Evolutionary conservation across 2,113 vertebrate genomes (phyloP).

Genomic region (Eleginops maclovinus): DNA sequence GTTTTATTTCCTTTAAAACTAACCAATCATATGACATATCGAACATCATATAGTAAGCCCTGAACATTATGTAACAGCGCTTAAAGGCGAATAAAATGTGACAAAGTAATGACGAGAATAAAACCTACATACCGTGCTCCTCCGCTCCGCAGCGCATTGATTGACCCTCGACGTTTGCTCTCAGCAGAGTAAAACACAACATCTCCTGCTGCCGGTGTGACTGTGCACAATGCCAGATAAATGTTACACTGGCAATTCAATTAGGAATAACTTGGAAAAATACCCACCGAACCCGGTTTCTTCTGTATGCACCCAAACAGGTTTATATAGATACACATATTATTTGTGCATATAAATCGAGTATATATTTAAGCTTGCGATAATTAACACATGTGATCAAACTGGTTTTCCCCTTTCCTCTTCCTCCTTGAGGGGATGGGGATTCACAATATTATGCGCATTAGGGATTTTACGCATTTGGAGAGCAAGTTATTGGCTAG

Average conservation of each 20-base stretch:
- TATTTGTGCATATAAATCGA: background rate
- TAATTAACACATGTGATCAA: background rate
- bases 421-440: background rate
- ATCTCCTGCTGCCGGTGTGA: conserved; percentile 87
- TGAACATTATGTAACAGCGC: conserved; percentile 5
- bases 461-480: conserved; percentile 51
- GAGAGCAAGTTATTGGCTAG: conserved; percentile 29
- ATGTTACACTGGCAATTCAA: conserved; percentile 93
- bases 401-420: conserved; percentile 12
- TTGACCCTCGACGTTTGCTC: conserved; percentile 88
- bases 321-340: background rate
- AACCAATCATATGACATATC: conserved; percentile 2
- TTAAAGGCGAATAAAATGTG: conserved; percentile 45
- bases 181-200: conserved; percentile 78
- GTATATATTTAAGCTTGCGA: conserved; percentile 1
- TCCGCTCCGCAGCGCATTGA: conserved; percentile 86
- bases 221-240: conserved; percentile 87
- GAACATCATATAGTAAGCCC: background rate
- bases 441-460: conserved; percentile 20
- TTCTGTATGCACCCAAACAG: background rate
- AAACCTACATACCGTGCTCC: conserved; percentile 85
- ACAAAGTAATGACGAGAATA: conserved; percentile 42
- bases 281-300: conserved; percentile 7
- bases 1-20: conserved; percentile 42
- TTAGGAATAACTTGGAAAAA: conserved; percentile 88